Conservation (phyloP, 2,113 vertebrate species). For the Hystrix brachyura region DNA sequence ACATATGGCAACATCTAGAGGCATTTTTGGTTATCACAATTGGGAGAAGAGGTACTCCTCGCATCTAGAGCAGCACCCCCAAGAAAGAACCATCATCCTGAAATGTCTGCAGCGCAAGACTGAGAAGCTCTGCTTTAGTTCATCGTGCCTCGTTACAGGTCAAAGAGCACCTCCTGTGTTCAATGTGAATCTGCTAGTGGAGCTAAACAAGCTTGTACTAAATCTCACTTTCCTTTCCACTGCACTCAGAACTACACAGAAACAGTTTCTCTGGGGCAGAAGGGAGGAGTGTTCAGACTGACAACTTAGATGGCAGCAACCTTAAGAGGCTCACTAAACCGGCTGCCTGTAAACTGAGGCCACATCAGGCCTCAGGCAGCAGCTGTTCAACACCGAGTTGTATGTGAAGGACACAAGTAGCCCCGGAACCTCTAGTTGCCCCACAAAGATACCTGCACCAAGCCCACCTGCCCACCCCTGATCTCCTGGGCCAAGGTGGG, state of each 20-base stretch:
- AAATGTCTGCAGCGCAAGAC: background rate
- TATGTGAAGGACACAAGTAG: slow-evolving; percentile 88
- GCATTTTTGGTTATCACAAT: background rate
- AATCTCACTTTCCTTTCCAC: background rate
- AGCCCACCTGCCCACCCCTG: background rate
- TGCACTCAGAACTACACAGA: background rate
- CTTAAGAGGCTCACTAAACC: slow-evolving; percentile 2
- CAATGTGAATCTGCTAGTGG: background rate
- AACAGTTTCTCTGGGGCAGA: background rate
- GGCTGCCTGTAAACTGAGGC: slow-evolving; percentile 70
- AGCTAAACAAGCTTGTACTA: background rate
- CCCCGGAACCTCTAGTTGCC: background rate
- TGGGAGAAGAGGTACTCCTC: rapidly evolving
- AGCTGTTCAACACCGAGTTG: slow-evolving; percentile 92
- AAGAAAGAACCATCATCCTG: background rate
- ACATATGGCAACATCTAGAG: background rate
- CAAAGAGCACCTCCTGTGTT: background rate
- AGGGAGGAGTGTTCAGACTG: background rate
- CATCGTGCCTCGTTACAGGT: background rate
- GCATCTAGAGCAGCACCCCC: background rate
- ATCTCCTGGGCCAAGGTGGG: background rate
- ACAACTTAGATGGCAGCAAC: background rate
- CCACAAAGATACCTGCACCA: background rate
- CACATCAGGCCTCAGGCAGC: slow-evolving; percentile 94
- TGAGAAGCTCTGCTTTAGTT: background rate